Conservation (phyloP, 2,888 invertebrate genomes). For the Lacanobia wlatinum region DNA sequence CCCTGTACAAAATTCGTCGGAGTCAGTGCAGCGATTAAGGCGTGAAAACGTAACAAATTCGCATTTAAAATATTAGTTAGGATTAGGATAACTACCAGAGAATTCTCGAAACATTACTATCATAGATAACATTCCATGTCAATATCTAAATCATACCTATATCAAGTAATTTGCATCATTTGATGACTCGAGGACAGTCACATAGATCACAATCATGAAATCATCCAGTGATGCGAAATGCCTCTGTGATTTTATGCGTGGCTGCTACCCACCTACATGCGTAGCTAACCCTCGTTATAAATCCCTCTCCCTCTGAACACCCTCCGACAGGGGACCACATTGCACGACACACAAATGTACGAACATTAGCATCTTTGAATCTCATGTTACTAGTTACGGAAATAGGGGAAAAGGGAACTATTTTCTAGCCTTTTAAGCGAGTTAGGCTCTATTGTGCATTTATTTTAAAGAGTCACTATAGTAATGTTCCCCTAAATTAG, state of each 20-base stretch:
- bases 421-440: conserved; percentile 7
- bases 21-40: too few species aligned
- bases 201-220: conserved; percentile 2
- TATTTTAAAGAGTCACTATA: background rate
- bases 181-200: background rate
- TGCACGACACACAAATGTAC: conserved; percentile 13
- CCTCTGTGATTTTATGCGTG: conserved; percentile 35
- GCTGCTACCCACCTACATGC: conserved; percentile 15
- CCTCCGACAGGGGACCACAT: conserved; percentile 40
- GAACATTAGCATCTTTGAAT: conserved; percentile 30
- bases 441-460: background rate
- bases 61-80: too few species aligned
- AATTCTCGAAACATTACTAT: too few species aligned
- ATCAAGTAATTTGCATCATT: background rate
- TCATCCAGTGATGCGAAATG: conserved; percentile 38
- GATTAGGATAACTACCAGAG: too few species aligned
- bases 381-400: conserved; percentile 34
- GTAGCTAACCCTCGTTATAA: conserved; percentile 45
- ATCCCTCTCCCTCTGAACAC: conserved; percentile 27
- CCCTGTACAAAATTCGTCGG: too few species aligned
- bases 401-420: background rate
- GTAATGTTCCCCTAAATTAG: too few species aligned
- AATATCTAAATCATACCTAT: background rate
- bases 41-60: too few species aligned
- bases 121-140: background rate